Percentiles rank a stretch among this genome's conserved stretches.
These are phyloP conservation scores for Rhynchomys soricoides DNA, from an alignment of 2,113 vertebrate genomes.

Conservation along the genomic window DNA sequence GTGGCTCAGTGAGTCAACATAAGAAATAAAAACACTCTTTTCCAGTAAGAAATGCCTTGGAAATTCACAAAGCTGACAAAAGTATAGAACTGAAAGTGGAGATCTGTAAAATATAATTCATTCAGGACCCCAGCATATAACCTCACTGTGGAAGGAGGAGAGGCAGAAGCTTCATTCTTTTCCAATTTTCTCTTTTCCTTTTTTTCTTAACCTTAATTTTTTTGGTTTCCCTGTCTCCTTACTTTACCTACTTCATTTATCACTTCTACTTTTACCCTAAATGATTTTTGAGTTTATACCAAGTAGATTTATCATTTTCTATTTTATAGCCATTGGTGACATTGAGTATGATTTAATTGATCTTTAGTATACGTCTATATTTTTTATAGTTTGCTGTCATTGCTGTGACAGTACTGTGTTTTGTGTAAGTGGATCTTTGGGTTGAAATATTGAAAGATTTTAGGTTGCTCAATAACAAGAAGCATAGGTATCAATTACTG, in stretches of 20 bases:
- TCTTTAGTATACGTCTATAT: not conserved
- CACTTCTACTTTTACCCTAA: not conserved
- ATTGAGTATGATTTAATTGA: not conserved
- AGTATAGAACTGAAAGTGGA: not conserved
- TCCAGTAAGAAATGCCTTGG: not conserved
- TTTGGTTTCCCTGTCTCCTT: not conserved
- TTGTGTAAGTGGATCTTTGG: not conserved
- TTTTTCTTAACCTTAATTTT: not conserved
- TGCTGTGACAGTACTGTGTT: not conserved
- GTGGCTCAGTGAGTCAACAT: not conserved
- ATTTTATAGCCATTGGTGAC: not conserved
- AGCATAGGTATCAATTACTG: not conserved
- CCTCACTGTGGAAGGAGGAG: not conserved
- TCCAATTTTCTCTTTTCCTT: not conserved
- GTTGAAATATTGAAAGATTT: not conserved
- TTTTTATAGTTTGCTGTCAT: not conserved
- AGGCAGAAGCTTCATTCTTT: not conserved
- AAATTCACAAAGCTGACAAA: not conserved
- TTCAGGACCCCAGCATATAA: too few species aligned
- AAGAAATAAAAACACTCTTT: not conserved
- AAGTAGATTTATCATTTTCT: not conserved
- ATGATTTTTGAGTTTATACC: not conserved
- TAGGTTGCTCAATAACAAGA: not conserved
- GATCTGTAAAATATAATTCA: not conserved
- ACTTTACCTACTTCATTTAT: not conserved